Evolutionary conservation across 1,140 invertebrate genomes (phyloP), one percentile per base, ranked within the genome.

Genomic region (Wasmannia auropunctata): DNA sequence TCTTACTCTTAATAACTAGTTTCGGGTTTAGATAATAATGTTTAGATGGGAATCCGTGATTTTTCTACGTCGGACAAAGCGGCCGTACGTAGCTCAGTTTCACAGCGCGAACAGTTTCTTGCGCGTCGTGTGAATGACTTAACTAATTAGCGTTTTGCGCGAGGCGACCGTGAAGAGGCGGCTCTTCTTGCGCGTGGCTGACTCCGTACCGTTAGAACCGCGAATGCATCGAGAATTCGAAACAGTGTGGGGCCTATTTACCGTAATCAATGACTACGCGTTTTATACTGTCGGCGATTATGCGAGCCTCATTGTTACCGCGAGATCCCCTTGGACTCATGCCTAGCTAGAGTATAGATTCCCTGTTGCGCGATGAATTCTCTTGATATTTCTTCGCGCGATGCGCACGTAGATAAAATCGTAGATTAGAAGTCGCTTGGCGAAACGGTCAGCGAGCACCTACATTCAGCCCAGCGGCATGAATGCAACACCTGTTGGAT

Each of bases 201-300:
- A 31, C 11, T 22, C 22, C 31, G 49, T 89, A 88, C 87, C 87
- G 87, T 89, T 89, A 89, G 54, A 49, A 22, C 34, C 49, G 54
- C 40, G 31, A 74, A 56, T 11, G 51, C 34, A 87, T 81, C 84
- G 84, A 76, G 88, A 90, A 91, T 91, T 69, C 76, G 83, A 85
- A 90, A 90, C 90, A 91, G 91, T 67, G 84, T 87, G 70, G 88
- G 80, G 72, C 87, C 80, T 85, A 80, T 88, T 84, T 60, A 58
- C 49, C 46, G 84, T 91, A 87, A 89, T 89, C 85, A 85, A 89
- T 88, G 88, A 88, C 65, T 69, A 14, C 40, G 81, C 54, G n/a
- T 69, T 79, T 83, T 65, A 31, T 11, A 8, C 56, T 46, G 69
- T 46, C 43, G 79, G 22, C 70, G 70, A 83, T 88, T 70, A 31